A percentile compares a stretch with the other conserved stretches of the same genome.
Conservation (phyloP, 2,113 vertebrate species). For the Chionis minor region DNA sequence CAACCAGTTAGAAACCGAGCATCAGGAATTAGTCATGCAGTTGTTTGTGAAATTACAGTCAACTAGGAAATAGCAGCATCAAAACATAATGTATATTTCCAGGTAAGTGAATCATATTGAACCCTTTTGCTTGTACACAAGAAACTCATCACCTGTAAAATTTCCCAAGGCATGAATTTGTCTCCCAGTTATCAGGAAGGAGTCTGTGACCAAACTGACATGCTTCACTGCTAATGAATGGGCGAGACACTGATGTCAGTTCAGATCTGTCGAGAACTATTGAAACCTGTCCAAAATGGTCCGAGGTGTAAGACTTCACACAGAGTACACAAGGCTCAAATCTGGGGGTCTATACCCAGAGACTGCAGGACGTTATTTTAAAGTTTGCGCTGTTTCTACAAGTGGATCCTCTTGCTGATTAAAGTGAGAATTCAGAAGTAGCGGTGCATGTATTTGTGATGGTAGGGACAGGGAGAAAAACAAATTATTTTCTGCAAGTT, state of each 20-base stretch:
- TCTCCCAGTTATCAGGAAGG: neutral
- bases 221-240: neutral
- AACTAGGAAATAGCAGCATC: slow-evolving; percentile 38
- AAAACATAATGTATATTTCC: neutral
- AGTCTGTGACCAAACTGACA: neutral
- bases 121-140: neutral
- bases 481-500: neutral
- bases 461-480: neutral
- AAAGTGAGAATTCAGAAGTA: neutral
- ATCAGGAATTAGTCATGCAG: neutral
- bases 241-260: accelerated
- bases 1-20: neutral
- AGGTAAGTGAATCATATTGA: neutral
- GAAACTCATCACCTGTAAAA: neutral
- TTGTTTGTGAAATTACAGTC: neutral
- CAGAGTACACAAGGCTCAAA: no score
- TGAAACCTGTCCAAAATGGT: neutral
- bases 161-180: neutral
- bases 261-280: neutral
- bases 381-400: neutral
- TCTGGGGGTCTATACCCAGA: neutral
- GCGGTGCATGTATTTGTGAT: neutral
- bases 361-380: neutral
- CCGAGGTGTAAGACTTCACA: neutral
- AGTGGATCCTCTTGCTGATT: neutral